Evolutionary conservation across 2,888 invertebrate species (phyloP).

Genomic region (Lathronympha strigana): DNA sequence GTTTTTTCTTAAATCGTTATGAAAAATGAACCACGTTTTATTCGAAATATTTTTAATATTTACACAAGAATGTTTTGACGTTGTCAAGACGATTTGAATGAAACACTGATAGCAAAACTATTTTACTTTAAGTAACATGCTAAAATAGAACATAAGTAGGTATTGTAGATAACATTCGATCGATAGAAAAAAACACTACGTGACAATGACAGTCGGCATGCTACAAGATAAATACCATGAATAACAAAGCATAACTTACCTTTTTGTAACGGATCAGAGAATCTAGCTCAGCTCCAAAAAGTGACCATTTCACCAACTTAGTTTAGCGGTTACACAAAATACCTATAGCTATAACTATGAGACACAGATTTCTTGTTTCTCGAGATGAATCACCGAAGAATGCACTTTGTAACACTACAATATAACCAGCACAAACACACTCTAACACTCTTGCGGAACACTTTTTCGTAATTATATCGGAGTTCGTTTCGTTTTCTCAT

Average conservation of each 20-base stretch:
- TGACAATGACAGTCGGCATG: constrained; percentile 14
- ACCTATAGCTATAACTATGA: constrained; percentile 60
- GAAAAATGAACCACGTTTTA: not conserved
- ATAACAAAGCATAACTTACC: constrained; percentile 43
- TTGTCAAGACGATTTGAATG: not conserved
- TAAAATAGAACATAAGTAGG: not conserved
- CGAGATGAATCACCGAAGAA: constrained; percentile 81
- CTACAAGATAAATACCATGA: constrained; percentile 23
- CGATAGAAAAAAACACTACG: constrained; percentile 21
- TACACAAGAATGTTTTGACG: not conserved
- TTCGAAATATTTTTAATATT: constrained; percentile 1
- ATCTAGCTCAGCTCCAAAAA: constrained; percentile 48
- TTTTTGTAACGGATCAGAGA: constrained; percentile 43
- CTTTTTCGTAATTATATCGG: constrained; percentile 55
- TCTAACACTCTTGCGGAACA: constrained; percentile 58
- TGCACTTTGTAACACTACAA: constrained; percentile 67
- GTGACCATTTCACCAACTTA: constrained; percentile 62
- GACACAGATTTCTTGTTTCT: constrained; percentile 76
- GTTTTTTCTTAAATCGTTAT: constrained; percentile 2
- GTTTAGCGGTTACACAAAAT: constrained; percentile 61
- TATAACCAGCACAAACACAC: constrained; percentile 61
- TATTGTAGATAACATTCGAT: constrained; percentile 26
- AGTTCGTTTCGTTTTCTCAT: constrained; percentile 61
- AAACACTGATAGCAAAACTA: too few species aligned
- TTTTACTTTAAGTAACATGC: too few species aligned